A percentile compares a stretch with the other conserved stretches of the same genome.
These are phyloP conservation scores for Dermolepida albohirtum DNA, from an alignment of 2,888 invertebrate species.

Conservation along the genomic window DNA sequence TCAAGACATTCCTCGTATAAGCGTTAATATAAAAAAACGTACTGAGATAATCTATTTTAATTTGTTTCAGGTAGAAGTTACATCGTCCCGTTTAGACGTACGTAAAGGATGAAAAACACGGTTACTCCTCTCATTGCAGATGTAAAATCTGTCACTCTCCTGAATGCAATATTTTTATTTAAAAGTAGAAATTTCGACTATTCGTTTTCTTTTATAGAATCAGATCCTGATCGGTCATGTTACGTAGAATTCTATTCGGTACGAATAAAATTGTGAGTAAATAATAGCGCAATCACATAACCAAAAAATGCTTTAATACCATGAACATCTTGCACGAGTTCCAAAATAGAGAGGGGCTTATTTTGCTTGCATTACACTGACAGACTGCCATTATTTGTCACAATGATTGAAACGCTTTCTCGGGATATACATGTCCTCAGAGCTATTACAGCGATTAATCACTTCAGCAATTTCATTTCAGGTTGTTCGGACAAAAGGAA, in stretches of 20 bases:
- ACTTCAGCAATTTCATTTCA: constrained; percentile 61
- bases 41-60: too few species aligned
- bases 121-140: too few species aligned
- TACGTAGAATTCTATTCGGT: constrained; percentile 30
- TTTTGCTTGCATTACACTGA: not conserved
- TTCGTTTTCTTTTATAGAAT: too few species aligned
- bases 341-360: not conserved
- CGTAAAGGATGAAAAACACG: too few species aligned
- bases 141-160: too few species aligned
- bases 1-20: too few species aligned
- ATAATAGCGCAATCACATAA: constrained; percentile 34
- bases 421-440: constrained; percentile 63
- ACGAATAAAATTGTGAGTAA: constrained; percentile 42
- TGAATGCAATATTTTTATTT: too few species aligned
- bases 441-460: constrained; percentile 64
- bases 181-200: too few species aligned
- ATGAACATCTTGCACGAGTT: not conserved
- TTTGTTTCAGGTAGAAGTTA: too few species aligned
- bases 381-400: constrained; percentile 60
- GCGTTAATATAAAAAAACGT: too few species aligned
- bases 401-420: constrained; percentile 63
- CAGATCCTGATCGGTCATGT: not conserved
- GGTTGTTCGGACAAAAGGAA: constrained; percentile 42
- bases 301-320: not conserved
- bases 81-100: too few species aligned